phyloP scores from a whole-genome alignment of 2,888 invertebrate species.

The Tetramorium bicarinatum region DNA sequence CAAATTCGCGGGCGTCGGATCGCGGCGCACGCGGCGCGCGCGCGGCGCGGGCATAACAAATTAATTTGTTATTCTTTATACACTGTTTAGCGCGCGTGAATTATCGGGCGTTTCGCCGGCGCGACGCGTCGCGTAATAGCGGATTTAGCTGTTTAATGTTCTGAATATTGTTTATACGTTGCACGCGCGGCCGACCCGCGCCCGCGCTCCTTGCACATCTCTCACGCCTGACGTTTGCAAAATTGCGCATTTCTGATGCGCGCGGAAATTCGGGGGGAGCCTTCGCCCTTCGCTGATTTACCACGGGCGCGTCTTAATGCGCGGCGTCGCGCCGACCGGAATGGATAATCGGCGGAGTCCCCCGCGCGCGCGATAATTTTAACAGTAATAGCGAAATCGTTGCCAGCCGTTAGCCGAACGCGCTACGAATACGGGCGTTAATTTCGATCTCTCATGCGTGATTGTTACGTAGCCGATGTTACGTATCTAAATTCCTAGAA shows the following conservation, averaged over 20 bases:
- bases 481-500: background rate
- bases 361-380: background rate
- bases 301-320: constrained; percentile 33
- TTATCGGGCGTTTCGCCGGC: constrained; percentile 47
- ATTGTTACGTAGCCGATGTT: background rate
- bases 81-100: constrained; percentile 52
- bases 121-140: constrained; percentile 51
- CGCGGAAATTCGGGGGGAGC: constrained; percentile 15
- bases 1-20: constrained; percentile 32
- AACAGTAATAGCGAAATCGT: constrained; percentile 32
- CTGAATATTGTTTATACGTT: constrained; percentile 53
- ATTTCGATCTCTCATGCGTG: constrained; percentile 3
- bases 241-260: constrained; percentile 33
- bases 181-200: background rate
- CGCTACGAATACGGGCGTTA: constrained; percentile 5
- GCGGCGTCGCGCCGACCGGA: background rate
- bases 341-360: background rate
- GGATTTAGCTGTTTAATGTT: constrained; percentile 56
- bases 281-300: constrained; percentile 8
- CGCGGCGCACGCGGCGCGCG: constrained; percentile 1
- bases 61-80: constrained; percentile 55
- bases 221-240: constrained; percentile 37
- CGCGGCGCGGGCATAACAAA: constrained; percentile 30
- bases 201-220: constrained; percentile 20
- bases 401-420: background rate